Evolutionary conservation across 2,113 vertebrate genomes (phyloP), one percentile per base, ranked within the genome.

Genomic region (Lanius ludovicianus): DNA sequence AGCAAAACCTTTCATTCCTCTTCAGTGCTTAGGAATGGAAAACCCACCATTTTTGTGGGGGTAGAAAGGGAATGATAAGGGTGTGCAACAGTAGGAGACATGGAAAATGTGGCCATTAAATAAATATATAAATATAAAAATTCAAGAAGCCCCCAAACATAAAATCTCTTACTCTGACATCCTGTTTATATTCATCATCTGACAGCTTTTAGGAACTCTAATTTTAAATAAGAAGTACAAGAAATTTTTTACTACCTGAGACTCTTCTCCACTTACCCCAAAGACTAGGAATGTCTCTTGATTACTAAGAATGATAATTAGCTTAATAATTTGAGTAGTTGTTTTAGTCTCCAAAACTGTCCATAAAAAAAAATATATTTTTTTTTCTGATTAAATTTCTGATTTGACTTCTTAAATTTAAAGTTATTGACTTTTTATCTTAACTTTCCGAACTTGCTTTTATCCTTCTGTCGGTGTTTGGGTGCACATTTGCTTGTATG

Each of bases 91-190:
- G 24, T 74, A 14, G 11, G n/a, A 70, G 13, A 35, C 8, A 16
- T 2, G n/a, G 37, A 80, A 67, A 22, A 55, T 2, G 55, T 18
- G 6, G 63, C 5, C 3, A 22, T 6, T 73, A 64, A 73, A 63
- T 52, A 46, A 31, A 1, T 6, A 33, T 37, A 60, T 13, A 46
- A 46, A 53, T 18, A 4, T 14, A 28, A 2, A 44, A 27, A 13
- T 5, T 27, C 9, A 6, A 37, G 37, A 31, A n/a, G 3, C 0
- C 1, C 7, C 8, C 28, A 21, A 78, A 63, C 2, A 6, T 6
- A 68, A 73, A 67, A 19, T 25, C 3, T 21, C 3, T 28, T 28
- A 50, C 2, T 42, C 28, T 39, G 11, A 31, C 24, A 52, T 30
- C 2, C 9, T 65, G 7, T 47, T 59, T 60, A 35, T 28, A 50